A percentile compares a stretch with the other conserved stretches of the same genome.
Evolutionary conservation across 2,113 vertebrate genomes (phyloP).

Genomic region (Phylloscopus trochilus): DNA sequence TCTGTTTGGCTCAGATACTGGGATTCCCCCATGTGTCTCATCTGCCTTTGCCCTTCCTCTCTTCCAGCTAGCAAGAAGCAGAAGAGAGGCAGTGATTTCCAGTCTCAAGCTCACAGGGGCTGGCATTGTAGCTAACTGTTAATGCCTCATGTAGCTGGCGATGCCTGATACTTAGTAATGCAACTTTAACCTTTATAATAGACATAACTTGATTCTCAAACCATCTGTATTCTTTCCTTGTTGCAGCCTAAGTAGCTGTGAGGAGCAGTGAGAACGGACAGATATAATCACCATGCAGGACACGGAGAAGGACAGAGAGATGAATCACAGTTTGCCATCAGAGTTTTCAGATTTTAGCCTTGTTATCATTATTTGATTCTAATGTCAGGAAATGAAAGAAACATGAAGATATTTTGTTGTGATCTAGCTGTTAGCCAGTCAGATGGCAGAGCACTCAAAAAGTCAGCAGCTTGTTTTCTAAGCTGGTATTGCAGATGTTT

Average conservation of each 20-base stretch:
- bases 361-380: neutral
- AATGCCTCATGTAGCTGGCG: neutral
- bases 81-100: neutral
- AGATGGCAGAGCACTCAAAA: neutral
- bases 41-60: neutral
- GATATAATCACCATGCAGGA: neutral
- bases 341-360: neutral
- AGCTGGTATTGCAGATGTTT: neutral
- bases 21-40: neutral
- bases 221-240: conserved; percentile 1
- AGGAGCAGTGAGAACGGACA: neutral
- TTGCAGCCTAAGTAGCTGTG: conserved; percentile 30
- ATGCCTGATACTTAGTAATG: conserved; percentile 11
- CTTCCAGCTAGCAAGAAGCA: neutral
- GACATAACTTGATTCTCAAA: neutral
- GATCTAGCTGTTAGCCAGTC: neutral
- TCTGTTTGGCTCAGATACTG: neutral
- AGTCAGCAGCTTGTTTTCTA: neutral
- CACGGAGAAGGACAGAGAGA: neutral
- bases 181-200: conserved; percentile 52
- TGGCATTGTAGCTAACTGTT: neutral
- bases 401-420: neutral
- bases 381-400: conserved; percentile 13
- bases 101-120: neutral
- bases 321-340: conserved; percentile 6